These are phyloP conservation scores for Lithophane ornitopus DNA, from an alignment of 2,888 invertebrate species.

Conservation along the genomic window DNA sequence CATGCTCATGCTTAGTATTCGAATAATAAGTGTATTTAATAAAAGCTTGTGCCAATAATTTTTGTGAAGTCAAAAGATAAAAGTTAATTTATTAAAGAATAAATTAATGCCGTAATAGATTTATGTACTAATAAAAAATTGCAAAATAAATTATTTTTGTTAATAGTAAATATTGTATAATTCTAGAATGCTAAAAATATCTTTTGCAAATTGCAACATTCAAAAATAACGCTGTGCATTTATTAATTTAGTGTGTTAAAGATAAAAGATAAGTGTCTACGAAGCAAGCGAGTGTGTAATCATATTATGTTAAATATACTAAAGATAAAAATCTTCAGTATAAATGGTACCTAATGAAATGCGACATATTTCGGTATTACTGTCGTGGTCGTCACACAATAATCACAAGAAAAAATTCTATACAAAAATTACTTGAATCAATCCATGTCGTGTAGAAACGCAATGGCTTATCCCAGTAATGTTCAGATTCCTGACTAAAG, in stretches of 20 bases:
- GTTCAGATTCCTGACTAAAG: conserved; percentile 47
- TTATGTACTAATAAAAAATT: not conserved
- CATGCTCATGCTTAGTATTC: conserved; percentile 80
- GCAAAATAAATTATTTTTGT: conserved; percentile 7
- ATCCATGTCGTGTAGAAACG: conserved; percentile 26
- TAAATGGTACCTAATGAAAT: conserved; percentile 24
- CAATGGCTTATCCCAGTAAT: conserved; percentile 34
- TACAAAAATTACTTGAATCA: conserved; percentile 23
- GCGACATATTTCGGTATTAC: conserved; percentile 15
- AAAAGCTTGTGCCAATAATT: conserved; percentile 28
- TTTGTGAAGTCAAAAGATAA: not conserved
- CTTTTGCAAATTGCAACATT: conserved; percentile 23
- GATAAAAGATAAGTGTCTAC: conserved; percentile 46
- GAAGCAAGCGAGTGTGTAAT: conserved; percentile 59
- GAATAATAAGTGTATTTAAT: conserved; percentile 11
- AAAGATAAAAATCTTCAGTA: conserved; percentile 33
- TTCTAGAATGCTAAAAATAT: conserved; percentile 17
- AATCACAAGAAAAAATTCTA: not conserved
- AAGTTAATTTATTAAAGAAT: not conserved
- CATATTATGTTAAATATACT: conserved; percentile 28
- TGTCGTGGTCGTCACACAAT: not conserved
- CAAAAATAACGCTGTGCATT: conserved; percentile 44
- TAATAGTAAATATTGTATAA: not conserved
- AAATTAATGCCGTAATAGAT: not conserved
- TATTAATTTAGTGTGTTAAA: conserved; percentile 21